Evolutionary conservation across 2,888 invertebrate species (phyloP).

Genomic region (Polydrusus cervinus): DNA sequence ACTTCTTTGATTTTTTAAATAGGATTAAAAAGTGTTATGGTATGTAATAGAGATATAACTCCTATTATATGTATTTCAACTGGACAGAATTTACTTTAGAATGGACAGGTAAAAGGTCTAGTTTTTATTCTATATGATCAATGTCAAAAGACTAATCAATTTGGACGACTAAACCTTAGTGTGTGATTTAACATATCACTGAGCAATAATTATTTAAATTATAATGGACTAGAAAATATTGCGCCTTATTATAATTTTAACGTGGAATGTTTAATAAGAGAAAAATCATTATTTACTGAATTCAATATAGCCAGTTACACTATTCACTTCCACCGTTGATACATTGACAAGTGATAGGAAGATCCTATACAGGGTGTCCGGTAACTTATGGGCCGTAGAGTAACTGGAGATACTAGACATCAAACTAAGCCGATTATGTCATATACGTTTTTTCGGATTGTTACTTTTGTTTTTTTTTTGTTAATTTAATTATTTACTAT

Average conservation of each 20-base stretch:
- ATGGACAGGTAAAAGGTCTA: slow-evolving; percentile 66
- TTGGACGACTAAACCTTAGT: slow-evolving; percentile 66
- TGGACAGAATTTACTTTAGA: slow-evolving; percentile 65
- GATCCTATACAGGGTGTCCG: too few relatives aligned
- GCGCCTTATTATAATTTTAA: slow-evolving; percentile 55
- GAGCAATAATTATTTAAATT: slow-evolving; percentile 65
- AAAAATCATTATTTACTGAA: slow-evolving; percentile 34
- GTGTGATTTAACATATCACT: slow-evolving; percentile 62
- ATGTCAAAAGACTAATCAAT: slow-evolving; percentile 54
- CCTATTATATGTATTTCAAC: slow-evolving; percentile 53
- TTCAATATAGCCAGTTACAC: slow-evolving; percentile 17
- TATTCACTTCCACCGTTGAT: too few relatives aligned
- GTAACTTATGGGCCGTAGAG: too few relatives aligned
- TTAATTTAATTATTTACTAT: too few relatives aligned
- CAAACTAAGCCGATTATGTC: too few relatives aligned
- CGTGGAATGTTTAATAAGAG: slow-evolving; percentile 35
- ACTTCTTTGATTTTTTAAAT: slow-evolving; percentile 28
- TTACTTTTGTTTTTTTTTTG: too few relatives aligned
- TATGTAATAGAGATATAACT: slow-evolving; percentile 39
- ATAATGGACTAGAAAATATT: slow-evolving; percentile 66
- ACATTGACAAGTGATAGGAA: neutral
- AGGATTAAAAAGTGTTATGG: slow-evolving; percentile 27
- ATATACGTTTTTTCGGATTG: too few relatives aligned
- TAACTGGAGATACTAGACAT: too few relatives aligned
- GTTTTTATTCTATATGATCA: slow-evolving; percentile 61